Base-by-base conservation (phyloP, 1,140 invertebrate species). In the Aphaenogaster floridana region DNA sequence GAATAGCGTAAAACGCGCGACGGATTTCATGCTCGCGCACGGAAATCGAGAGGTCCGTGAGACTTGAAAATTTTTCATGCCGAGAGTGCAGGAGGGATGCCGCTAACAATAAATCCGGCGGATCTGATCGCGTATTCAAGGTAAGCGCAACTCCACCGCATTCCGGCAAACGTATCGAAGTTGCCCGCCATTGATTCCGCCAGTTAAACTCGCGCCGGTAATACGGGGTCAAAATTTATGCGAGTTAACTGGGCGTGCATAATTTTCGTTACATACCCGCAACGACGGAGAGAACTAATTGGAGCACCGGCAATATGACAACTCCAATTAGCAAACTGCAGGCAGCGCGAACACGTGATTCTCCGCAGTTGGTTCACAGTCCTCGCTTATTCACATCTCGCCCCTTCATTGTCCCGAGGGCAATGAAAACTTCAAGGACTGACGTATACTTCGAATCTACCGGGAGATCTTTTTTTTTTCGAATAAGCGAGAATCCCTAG, bases 321-420 rank as follows among this genome's bases (percentile, higher is more conserved):
- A 54, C 64, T 71, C 64, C 48, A 81, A 81, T 81, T 81, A 81
- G 64, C 64, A 4, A 45, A 13, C 36, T 54, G 64, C 36, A 81
- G 36, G 39, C 39, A 42, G 48, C 5, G 63, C 13, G 45, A 39
- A 17, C 17, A 71, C 36, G 52, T 39, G 64, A 11, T 71, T 54
- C 1, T 48, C 34, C 36, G 64, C 66, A n/a, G 64, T 57, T 81
- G 54, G 54, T 42, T 15, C 28, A 11, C 61, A 45, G 34, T 11
- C 17, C 28, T 21, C 61, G 28, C 66, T 79, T 50, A 66, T 63
- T 63, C 42, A 52, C 48, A 63, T 64, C 34, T 59, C 17, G 42
- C 28, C 15, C 42, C 17, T 17, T 63, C 63, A 2, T 78, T 48
- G 17, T 48, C 48, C 21, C 36, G 34, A 11, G 77, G 54, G 13